A percentile compares a stretch with the other conserved stretches of the same genome.
Evolutionary conservation across 2,113 vertebrate species (phyloP).

Genomic region (Philantomba maxwellii): DNA sequence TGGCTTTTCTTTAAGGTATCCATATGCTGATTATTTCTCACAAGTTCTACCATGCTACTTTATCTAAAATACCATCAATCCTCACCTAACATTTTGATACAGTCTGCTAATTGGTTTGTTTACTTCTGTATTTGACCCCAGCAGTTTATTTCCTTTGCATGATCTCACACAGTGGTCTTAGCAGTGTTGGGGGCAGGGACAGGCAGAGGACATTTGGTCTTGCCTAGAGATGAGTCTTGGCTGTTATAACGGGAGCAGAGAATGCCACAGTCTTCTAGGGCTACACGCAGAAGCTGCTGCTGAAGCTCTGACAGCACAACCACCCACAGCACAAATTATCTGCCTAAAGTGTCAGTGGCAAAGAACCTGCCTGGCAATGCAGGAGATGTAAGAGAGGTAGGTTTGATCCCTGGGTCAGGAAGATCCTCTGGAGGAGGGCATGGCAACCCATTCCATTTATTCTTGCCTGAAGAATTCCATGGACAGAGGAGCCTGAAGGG

Average conservation of each 20-base stretch:
- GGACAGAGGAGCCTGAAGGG: neutral
- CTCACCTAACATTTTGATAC: neutral
- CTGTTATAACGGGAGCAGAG: too few relatives aligned
- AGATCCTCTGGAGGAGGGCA: neutral
- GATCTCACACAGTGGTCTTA: neutral
- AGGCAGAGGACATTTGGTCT: neutral
- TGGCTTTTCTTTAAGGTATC: neutral
- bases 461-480: neutral
- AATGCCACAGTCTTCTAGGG: neutral
- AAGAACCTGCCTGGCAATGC: neutral
- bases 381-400: neutral
- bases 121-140: neutral
- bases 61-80: neutral
- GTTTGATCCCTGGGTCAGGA: neutral
- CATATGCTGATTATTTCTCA: neutral
- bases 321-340: neutral
- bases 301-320: neutral
- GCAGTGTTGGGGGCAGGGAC: neutral
- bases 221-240: neutral
- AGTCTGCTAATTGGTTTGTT: neutral
- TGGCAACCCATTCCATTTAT: neutral
- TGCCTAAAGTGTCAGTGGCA: neutral
- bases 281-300: neutral
- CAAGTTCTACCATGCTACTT: neutral
- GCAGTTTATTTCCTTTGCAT: neutral